Percentiles rank a stretch among this genome's conserved stretches.
Evolutionary conservation across 2,113 vertebrate genomes (phyloP).

Genomic region (Triplophysa dalaica): DNA sequence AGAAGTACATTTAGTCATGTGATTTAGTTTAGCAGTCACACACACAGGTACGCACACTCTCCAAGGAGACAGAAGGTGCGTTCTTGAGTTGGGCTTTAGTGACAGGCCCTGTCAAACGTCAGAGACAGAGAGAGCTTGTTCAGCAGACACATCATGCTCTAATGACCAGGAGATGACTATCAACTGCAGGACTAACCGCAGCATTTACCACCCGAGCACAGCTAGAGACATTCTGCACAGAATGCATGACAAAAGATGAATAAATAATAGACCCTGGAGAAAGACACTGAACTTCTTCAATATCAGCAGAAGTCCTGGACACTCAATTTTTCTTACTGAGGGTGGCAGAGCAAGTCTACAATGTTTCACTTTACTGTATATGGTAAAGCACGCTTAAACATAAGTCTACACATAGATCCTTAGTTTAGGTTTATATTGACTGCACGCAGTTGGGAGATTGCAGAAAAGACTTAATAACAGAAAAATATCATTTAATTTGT

Average conservation of each 20-base stretch:
- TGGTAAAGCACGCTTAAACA: too few species aligned
- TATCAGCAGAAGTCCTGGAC: background rate
- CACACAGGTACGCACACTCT: background rate
- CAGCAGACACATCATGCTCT: constrained; percentile 30
- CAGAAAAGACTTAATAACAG: too few species aligned
- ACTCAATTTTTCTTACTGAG: background rate
- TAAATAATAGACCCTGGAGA: background rate
- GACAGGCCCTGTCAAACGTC: background rate
- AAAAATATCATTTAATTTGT: too few species aligned
- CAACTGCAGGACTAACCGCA: constrained; percentile 8
- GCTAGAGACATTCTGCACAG: background rate
- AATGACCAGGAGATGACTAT: constrained; percentile 49
- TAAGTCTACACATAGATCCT: too few species aligned
- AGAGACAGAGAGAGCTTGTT: constrained; percentile 8
- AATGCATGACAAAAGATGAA: background rate
- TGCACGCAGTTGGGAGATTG: too few species aligned
- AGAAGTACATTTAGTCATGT: background rate
- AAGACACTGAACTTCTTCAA: background rate
- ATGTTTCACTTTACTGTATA: too few species aligned
- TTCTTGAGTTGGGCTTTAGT: constrained; percentile 8
- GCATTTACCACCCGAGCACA: constrained; percentile 3
- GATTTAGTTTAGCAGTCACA: background rate
- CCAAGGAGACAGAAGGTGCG: background rate
- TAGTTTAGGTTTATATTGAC: too few species aligned
- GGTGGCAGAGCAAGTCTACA: background rate